Base-by-base conservation (phyloP, 2,888 invertebrate species). In the Formica aserva region DNA sequence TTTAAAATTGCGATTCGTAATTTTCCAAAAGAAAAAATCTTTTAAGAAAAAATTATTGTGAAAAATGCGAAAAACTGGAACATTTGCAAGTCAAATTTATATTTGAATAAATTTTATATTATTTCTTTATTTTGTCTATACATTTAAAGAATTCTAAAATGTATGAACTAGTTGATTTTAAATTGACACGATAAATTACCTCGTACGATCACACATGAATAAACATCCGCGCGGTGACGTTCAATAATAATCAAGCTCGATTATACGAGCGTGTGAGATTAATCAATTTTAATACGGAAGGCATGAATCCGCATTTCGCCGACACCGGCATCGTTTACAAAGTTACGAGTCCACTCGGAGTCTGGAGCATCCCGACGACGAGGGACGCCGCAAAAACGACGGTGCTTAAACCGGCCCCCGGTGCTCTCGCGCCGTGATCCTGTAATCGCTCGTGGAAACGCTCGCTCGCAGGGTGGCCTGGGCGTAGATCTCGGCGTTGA, bases 371-470 rank as follows among this genome's bases (percentile, higher is more conserved):
- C 57, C 69, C 41, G 69, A 15, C 67, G 67, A 45, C 13, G 78
- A 32, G 11, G 41, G 67, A 45, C 15, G 78, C 18, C 22, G 71
- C 78, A 80, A 80, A 80, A 80, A 80, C 69, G 78, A 80, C 32
- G 57, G 41, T 45, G 69, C 60, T 80, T 80, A 80, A 80, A 80
- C 71, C 78, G 78, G 78, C 41, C 78, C 8, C 18, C 69, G 60
- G 13, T 69, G 45, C 60, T 69, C 71, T 71, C 45, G 41, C 71
- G 60, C 35, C 60, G 60, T 8, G 78, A 69, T 69, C 57, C 74
- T 66, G 62, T 81, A 84, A 89, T 87, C 87, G 85, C 78, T 80
- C 86, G 88, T 85, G 85, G 85, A 89, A 88, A 89, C 85, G 85
- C 84, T 82, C 80, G 87, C 81, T 82, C 62, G 66, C 85, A 85